Percentiles rank a stretch among this genome's conserved stretches.
Conservation (phyloP, 2,113 vertebrate genomes). For the Oreochromis spilurus region DNA sequence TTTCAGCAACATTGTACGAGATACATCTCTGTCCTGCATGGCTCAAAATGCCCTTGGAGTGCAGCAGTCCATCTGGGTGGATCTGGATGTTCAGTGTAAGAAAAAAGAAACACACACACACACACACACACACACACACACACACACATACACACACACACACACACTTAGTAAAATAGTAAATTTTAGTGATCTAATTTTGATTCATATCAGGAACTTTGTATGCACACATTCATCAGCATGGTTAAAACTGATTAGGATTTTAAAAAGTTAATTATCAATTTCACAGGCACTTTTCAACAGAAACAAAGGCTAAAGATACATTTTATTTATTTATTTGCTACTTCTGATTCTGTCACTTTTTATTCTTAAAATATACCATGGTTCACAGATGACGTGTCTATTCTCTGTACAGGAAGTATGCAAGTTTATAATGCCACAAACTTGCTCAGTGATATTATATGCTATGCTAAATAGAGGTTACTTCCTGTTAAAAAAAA, state of each 20-base stretch:
- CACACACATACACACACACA: not conserved
- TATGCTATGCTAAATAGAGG: not conserved
- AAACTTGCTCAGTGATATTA: not conserved
- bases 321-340: no score
- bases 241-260: not conserved
- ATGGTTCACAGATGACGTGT: not conserved
- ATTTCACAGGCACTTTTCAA: not conserved
- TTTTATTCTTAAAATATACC: not conserved
- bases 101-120: not conserved
- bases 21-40: slow-evolving; percentile 28
- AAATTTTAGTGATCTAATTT: not conserved
- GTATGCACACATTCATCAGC: not conserved
- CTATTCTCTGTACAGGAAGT: not conserved
- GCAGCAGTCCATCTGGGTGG: not conserved
- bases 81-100: slow-evolving; percentile 36
- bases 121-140: not conserved
- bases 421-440: not conserved
- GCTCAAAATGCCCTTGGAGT: slow-evolving; percentile 14
- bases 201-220: not conserved
- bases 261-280: not conserved
- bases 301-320: not conserved
- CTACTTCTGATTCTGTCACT: not conserved
- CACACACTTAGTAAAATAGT: not conserved
- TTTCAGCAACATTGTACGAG: not conserved
- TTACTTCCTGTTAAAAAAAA: not conserved